phyloP scores from a whole-genome alignment of 2,113 vertebrate genomes.

The Rissa tridactyla region DNA sequence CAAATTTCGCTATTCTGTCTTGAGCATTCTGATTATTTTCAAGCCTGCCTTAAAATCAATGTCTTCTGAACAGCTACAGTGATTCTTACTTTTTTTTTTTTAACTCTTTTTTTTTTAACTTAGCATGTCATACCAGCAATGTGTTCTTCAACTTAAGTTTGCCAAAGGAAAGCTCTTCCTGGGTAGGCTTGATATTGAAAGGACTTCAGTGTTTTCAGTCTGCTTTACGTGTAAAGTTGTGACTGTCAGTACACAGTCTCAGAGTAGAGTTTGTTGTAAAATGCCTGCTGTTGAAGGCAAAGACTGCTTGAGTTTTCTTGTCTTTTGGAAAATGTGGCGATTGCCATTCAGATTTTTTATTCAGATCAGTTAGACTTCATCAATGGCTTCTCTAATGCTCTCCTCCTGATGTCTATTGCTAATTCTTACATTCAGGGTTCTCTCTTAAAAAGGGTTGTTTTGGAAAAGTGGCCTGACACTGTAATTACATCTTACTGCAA shows the following conservation, averaged over 20 bases:
- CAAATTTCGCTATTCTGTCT: not conserved
- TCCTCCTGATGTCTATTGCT: not conserved
- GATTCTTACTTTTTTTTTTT: not conserved
- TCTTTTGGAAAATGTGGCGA: not conserved
- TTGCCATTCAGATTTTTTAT: not conserved
- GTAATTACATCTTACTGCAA: constrained; percentile 6
- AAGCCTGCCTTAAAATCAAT: constrained; percentile 13
- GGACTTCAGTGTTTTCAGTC: not conserved
- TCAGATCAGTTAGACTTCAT: not conserved
- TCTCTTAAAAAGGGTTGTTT: not conserved
- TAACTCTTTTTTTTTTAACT: not conserved
- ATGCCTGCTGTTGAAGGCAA: not conserved
- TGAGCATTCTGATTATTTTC: not conserved
- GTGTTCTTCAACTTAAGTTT: not conserved
- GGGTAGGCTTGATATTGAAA: not conserved
- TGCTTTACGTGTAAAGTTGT: not conserved
- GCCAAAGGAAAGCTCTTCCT: not conserved
- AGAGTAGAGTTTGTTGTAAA: not conserved
- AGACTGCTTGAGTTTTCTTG: not conserved
- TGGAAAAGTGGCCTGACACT: constrained; percentile 19
- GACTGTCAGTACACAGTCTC: not conserved
- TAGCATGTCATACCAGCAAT: not conserved
- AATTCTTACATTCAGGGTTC: constrained; percentile 1
- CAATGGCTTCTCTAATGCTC: not conserved
- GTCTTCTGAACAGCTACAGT: not conserved